Conservation (phyloP, 2,113 vertebrate species). For the Otocyon megalotis region DNA sequence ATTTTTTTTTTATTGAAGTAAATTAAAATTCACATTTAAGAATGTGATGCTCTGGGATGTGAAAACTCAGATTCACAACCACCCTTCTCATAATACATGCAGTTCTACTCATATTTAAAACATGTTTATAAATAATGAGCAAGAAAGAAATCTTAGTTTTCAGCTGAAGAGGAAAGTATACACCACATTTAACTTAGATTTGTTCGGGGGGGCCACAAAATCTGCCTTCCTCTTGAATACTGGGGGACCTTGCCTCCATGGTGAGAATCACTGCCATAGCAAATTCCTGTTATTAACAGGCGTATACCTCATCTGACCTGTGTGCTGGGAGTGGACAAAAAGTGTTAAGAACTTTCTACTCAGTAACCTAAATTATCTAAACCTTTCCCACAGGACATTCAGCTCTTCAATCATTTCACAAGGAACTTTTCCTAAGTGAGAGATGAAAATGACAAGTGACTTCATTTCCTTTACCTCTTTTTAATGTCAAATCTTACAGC, state of each 20-base stretch:
- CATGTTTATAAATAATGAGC: background rate
- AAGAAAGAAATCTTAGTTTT: conserved; percentile 3
- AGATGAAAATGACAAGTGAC: background rate
- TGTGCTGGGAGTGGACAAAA: background rate
- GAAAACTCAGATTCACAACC: background rate
- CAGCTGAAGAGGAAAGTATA: background rate
- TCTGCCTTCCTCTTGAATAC: background rate
- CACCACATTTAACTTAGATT: background rate
- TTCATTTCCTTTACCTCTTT: background rate
- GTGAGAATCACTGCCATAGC: background rate
- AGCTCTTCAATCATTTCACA: background rate
- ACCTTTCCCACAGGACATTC: background rate
- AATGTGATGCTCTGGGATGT: background rate
- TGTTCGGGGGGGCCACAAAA: background rate
- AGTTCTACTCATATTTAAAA: background rate
- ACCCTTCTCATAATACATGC: background rate
- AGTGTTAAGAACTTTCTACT: background rate
- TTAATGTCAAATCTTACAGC: background rate
- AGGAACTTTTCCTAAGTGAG: background rate
- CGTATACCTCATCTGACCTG: background rate
- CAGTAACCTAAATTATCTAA: background rate
- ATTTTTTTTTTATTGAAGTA: background rate
- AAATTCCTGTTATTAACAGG: background rate
- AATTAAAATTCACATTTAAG: background rate
- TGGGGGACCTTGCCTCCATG: background rate